Conservation (phyloP, 2,888 invertebrate genomes). For the Harmothoe impar region DNA sequence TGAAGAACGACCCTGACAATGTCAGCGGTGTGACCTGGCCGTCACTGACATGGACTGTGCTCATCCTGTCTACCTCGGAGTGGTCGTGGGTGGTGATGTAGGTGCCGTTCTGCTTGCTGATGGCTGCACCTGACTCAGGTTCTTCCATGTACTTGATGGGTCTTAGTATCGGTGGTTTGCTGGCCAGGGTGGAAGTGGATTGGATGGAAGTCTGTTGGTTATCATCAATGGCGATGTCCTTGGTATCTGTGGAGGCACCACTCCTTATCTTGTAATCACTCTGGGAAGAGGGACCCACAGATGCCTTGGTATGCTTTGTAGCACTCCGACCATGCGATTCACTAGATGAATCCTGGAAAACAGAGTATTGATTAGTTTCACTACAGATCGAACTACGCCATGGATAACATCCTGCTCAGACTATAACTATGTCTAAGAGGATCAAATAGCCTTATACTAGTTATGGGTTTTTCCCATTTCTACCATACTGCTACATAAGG, state of each 20-base stretch:
- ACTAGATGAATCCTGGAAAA: background rate
- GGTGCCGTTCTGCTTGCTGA: slow-evolving; percentile 13
- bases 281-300: slow-evolving; percentile 4
- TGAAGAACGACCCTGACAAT: background rate
- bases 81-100: background rate
- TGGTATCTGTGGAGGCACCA: background rate
- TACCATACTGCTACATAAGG: too few relatives aligned
- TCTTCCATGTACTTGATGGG: slow-evolving; percentile 46
- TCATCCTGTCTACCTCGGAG: background rate
- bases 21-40: background rate
- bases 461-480: too few relatives aligned
- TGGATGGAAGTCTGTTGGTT: background rate
- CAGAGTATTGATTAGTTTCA: background rate
- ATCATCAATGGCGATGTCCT: background rate
- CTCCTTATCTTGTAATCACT: background rate
- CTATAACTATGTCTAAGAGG: too few relatives aligned
- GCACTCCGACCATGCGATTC: background rate
- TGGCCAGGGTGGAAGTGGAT: background rate
- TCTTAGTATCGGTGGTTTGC: background rate
- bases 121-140: background rate
- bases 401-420: too few relatives aligned
- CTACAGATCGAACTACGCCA: too few relatives aligned
- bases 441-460: too few relatives aligned
- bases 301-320: slow-evolving; percentile 1
- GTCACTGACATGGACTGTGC: background rate